Percentiles rank a stretch among this genome's conserved stretches.
Conservation (phyloP, 1,140 invertebrate species). For the Calosoma granatense region DNA sequence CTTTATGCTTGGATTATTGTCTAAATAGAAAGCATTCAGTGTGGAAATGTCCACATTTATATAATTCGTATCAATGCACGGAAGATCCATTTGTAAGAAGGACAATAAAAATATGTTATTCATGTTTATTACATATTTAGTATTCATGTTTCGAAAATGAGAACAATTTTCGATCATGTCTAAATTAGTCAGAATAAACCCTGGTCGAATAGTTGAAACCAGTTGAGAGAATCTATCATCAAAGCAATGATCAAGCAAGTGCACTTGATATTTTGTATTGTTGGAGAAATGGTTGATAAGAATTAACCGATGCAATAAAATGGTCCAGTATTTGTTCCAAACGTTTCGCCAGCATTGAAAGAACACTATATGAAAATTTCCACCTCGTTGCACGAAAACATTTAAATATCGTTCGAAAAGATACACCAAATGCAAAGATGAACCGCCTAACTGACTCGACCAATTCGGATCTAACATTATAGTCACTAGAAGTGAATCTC, state of each 20-base stretch:
- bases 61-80: neutral
- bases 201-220: neutral
- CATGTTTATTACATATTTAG: neutral
- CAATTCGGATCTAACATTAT: neutral
- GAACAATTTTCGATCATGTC: neutral
- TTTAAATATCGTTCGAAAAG: neutral
- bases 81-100: neutral
- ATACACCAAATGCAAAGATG: neutral
- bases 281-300: neutral
- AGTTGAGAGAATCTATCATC: neutral
- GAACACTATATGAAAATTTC: neutral
- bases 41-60: neutral
- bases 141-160: neutral
- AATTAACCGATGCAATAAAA: neutral
- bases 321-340: neutral
- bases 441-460: neutral
- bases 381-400: neutral
- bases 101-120: neutral
- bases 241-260: neutral
- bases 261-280: neutral
- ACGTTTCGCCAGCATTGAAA: neutral
- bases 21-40: neutral
- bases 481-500: neutral
- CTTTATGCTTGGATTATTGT: neutral
- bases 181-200: neutral